Evolutionary conservation across 2,797 vertebrate genomes (phyloP), one percentile per base, ranked within the genome.

Genomic region (Gallinago solitaria): DNA sequence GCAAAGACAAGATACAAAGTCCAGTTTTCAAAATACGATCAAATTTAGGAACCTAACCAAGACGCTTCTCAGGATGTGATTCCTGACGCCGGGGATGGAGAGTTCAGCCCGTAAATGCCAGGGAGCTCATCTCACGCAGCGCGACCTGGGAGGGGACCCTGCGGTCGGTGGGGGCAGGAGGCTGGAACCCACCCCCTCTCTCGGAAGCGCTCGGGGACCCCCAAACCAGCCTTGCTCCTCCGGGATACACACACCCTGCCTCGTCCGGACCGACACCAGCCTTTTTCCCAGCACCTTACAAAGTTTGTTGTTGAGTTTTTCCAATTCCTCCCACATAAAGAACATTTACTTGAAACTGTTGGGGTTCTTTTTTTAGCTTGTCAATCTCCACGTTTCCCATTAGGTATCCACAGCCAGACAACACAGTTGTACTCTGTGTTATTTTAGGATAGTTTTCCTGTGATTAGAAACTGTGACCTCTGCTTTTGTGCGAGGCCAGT

Each of bases 121-220:
- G 37, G 47, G 27, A 79, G 59, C 19, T 19, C 39, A 32, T 8
- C 18, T 48, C 60, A 16, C 0, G 0, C 32, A 50, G 39, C 2
- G 16, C 4, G 2, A 12, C 19, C 71, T 14, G 27, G 35, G 7
- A 17, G 35, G 9, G 9, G 27, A 21, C 32, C 9, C 59, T 8
- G 81, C 50, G 6, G 28, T 10, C 12, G 9, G 3, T 5, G 23
- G 3, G 50, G 28, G 18, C 15, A 0, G 1, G 48, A 24, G 35
- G 43, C 43, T 4, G 12, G 3, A 12, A 19, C 69, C 28, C 30
- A 2, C 6, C 2, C 6, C 33, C 15, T 19, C 59, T 27, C 57
- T 25, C 1, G 3, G 56, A 51, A 51, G 35, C 37, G 3, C 35
- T 20, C 4, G 18, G 28, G 21, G 53, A 16, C 21, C 43, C 2